Percentiles rank a stretch among this genome's conserved stretches.
Evolutionary conservation across 2,797 vertebrate genomes (phyloP).

Genomic region (Cuculus canorus): DNA sequence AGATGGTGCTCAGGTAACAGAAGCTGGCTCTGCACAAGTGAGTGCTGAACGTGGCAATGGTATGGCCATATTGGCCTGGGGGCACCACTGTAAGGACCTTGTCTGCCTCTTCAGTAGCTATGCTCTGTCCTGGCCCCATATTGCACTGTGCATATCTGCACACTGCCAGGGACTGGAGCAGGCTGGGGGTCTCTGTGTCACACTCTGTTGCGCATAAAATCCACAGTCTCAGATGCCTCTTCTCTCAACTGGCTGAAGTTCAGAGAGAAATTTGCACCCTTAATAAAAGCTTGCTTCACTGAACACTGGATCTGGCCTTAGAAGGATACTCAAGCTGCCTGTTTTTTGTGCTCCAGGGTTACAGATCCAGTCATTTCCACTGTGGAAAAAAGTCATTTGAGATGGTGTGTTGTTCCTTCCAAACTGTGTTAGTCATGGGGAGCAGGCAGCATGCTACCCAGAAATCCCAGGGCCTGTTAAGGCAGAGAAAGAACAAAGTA

Average conservation of each 20-base stretch:
- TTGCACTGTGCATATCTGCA: neutral
- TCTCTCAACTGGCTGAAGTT: constrained; percentile 13
- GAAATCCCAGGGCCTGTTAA: constrained; percentile 8
- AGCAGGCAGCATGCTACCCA: neutral
- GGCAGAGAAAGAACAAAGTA: constrained; percentile 38
- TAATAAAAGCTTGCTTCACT: constrained; percentile 11
- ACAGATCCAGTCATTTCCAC: constrained; percentile 41
- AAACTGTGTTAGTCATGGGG: constrained; percentile 58
- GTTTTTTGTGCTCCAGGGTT: constrained; percentile 16
- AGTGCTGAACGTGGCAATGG: neutral
- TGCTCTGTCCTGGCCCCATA: neutral
- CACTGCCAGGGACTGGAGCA: neutral
- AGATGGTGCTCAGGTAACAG: neutral
- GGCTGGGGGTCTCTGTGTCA: neutral
- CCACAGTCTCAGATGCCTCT: neutral
- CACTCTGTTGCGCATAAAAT: neutral
- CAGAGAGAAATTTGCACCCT: constrained; percentile 37
- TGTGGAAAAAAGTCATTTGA: constrained; percentile 63
- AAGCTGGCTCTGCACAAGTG: neutral
- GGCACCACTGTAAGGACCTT: neutral
- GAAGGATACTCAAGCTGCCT: constrained; percentile 19
- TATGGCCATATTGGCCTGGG: fast-evolving
- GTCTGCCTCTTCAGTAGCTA: neutral
- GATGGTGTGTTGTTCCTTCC: constrained; percentile 33
- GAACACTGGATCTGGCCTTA: neutral